Evolutionary conservation across 2,797 vertebrate species (phyloP).

Genomic region (Platalea minor): DNA sequence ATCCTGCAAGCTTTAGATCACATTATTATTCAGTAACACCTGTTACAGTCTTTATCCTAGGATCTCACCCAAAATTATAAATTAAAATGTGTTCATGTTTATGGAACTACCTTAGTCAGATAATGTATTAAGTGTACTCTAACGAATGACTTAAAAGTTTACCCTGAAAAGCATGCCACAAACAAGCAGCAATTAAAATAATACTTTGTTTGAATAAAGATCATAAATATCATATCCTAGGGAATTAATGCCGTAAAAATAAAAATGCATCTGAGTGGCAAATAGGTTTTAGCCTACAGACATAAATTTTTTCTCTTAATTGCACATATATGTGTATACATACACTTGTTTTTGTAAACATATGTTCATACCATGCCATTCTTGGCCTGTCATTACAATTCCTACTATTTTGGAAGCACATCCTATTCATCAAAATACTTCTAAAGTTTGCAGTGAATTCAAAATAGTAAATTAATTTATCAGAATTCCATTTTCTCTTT

Average conservation of each 20-base stretch:
- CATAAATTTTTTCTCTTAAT: not conserved
- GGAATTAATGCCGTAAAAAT: not conserved
- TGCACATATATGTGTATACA: not conserved
- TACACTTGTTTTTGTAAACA: not conserved
- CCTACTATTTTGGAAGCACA: not conserved
- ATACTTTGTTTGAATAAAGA: not conserved
- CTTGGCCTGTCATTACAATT: not conserved
- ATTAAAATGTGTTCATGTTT: not conserved
- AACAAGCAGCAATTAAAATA: slow-evolving; percentile 33
- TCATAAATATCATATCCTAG: not conserved
- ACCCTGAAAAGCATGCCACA: slow-evolving; percentile 1
- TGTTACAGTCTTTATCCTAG: not conserved
- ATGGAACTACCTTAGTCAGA: not conserved
- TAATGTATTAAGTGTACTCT: not conserved
- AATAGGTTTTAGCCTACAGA: not conserved
- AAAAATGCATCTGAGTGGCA: not conserved
- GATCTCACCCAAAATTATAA: not conserved
- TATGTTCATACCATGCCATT: not conserved
- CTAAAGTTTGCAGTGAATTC: not conserved
- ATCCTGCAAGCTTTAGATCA: not conserved
- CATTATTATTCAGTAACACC: not conserved
- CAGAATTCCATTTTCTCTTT: not conserved
- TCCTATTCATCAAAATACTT: not conserved
- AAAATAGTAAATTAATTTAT: not conserved
- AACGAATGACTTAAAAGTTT: not conserved